A percentile compares a stretch with the other conserved stretches of the same genome.
Conservation (phyloP, 2,797 vertebrate species). For the Rhodeus uyekii region DNA sequence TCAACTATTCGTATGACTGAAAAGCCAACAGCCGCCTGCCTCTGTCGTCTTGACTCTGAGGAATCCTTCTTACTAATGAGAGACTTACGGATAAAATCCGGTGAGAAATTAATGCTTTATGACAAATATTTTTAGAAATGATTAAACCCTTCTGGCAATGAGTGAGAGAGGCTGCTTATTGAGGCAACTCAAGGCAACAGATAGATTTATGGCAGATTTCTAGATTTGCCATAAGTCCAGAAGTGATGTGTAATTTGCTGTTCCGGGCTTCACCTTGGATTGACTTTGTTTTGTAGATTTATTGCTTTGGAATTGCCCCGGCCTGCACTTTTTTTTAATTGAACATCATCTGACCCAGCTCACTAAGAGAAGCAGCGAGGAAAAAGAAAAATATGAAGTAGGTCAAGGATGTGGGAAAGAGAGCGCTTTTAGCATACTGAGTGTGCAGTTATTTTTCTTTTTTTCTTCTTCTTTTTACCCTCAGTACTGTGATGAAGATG, state of each 20-base stretch:
- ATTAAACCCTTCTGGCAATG: slow-evolving; percentile 42
- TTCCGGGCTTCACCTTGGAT: slow-evolving; percentile 70
- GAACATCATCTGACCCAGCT: slow-evolving; percentile 66
- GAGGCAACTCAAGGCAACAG: slow-evolving; percentile 17
- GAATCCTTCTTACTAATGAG: slow-evolving; percentile 48
- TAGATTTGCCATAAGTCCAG: slow-evolving; percentile 29
- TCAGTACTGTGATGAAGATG: slow-evolving; percentile 5
- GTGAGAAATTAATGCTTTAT: slow-evolving; percentile 45
- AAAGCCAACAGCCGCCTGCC: slow-evolving; percentile 33
- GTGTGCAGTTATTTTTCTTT: slow-evolving; percentile 40
- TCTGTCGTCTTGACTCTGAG: slow-evolving; percentile 35
- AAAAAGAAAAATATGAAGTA: slow-evolving; percentile 64
- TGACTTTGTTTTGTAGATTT: slow-evolving; percentile 77
- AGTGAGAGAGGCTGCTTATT: slow-evolving; percentile 28
- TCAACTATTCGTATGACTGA: slow-evolving; percentile 15
- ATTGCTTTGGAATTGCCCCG: slow-evolving; percentile 65
- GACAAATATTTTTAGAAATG: slow-evolving; percentile 42
- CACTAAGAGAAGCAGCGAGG: slow-evolving; percentile 62
- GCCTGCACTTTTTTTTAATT: slow-evolving; percentile 76
- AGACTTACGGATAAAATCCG: slow-evolving; percentile 38
- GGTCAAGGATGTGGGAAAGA: slow-evolving; percentile 72
- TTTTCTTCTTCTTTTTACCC: slow-evolving; percentile 20
- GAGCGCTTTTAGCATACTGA: slow-evolving; percentile 58
- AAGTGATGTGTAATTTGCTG: slow-evolving; percentile 61
- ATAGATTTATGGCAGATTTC: slow-evolving; percentile 51